A percentile compares a stretch with the other conserved stretches of the same genome.
These are phyloP conservation scores for Porites cylindrica DNA, from an alignment of 92 coral and sea anemone species.

Conservation along the genomic window DNA sequence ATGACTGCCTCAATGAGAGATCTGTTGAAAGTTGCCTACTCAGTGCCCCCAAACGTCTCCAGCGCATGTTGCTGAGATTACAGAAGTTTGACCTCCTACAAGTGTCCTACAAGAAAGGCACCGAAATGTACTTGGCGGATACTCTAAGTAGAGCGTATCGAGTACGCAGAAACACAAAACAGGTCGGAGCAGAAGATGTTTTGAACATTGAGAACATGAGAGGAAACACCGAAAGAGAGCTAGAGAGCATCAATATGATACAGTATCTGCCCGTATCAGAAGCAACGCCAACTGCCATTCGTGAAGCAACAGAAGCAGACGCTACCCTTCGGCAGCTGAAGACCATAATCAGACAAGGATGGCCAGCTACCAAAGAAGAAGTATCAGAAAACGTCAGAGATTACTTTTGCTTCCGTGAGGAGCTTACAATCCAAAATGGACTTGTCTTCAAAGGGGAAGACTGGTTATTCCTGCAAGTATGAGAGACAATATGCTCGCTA, in stretches of 20 bases:
- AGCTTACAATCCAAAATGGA: slow-evolving; percentile 12
- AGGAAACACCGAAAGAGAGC: slow-evolving; percentile 35
- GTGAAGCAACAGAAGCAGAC: slow-evolving; percentile 41
- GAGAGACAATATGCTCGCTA: slow-evolving; percentile 3
- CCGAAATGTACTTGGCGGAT: slow-evolving; percentile 36
- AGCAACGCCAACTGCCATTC: slow-evolving; percentile 32
- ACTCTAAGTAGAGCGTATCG: slow-evolving; percentile 42
- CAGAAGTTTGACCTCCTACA: slow-evolving; percentile 21
- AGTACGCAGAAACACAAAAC: too few relatives aligned
- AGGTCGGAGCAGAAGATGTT: too few relatives aligned
- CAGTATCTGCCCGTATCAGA: slow-evolving; percentile 55
- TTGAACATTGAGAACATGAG: neutral
- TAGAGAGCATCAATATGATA: slow-evolving; percentile 40
- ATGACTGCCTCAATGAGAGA: slow-evolving; percentile 26
- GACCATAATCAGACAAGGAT: slow-evolving; percentile 52
- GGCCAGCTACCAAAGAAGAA: slow-evolving; percentile 40
- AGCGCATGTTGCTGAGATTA: slow-evolving; percentile 48
- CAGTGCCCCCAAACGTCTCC: slow-evolving; percentile 32
- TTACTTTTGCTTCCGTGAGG: slow-evolving; percentile 20
- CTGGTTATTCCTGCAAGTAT: neutral
- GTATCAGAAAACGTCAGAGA: neutral
- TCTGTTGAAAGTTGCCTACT: slow-evolving; percentile 16
- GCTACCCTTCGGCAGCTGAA: slow-evolving; percentile 32
- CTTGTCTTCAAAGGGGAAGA: slow-evolving; percentile 39
- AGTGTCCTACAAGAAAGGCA: slow-evolving; percentile 31